Conservation (phyloP, 2,797 vertebrate species). For the Pantherophis vulpinus region DNA sequence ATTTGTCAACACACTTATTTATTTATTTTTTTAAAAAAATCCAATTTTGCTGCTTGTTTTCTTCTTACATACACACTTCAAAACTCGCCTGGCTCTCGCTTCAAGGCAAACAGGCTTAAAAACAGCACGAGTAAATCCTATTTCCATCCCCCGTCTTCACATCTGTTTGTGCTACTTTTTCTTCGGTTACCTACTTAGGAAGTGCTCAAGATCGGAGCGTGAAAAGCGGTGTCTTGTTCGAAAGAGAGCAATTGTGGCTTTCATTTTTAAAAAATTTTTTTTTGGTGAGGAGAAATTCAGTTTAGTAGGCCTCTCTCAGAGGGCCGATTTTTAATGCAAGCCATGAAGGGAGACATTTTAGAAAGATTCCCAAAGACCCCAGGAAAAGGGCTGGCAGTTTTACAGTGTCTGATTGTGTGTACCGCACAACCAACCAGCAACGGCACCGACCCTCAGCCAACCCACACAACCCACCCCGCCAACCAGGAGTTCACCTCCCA, state of each 20-base stretch:
- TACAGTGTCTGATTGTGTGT: too few species aligned
- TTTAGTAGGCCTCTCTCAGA: constrained; percentile 53
- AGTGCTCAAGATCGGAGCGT: constrained; percentile 6
- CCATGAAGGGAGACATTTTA: constrained; percentile 7
- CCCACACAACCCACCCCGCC: too few species aligned
- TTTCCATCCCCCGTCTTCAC: constrained; percentile 20
- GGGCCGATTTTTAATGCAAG: constrained; percentile 45
- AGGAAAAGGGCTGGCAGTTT: background rate
- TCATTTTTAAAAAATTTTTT: constrained; percentile 28
- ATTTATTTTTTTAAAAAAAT: background rate
- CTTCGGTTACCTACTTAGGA: constrained; percentile 29
- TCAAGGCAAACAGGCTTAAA: background rate
- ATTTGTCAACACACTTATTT: background rate
- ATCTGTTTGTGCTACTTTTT: constrained; percentile 26
- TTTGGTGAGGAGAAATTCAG: constrained; percentile 48
- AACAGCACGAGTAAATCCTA: constrained; percentile 13
- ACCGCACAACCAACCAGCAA: background rate
- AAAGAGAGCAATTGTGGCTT: constrained; percentile 53
- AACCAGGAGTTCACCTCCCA: background rate
- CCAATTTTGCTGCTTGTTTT: constrained; percentile 10
- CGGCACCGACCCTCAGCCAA: too few species aligned
- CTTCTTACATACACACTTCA: constrained; percentile 20
- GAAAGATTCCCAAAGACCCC: constrained; percentile 28
- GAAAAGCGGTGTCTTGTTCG: constrained; percentile 29
- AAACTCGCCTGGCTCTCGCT: background rate